A percentile compares a stretch with the other conserved stretches of the same genome.
Evolutionary conservation across 2,113 vertebrate species (phyloP).

Genomic region (Psettodes erumei): DNA sequence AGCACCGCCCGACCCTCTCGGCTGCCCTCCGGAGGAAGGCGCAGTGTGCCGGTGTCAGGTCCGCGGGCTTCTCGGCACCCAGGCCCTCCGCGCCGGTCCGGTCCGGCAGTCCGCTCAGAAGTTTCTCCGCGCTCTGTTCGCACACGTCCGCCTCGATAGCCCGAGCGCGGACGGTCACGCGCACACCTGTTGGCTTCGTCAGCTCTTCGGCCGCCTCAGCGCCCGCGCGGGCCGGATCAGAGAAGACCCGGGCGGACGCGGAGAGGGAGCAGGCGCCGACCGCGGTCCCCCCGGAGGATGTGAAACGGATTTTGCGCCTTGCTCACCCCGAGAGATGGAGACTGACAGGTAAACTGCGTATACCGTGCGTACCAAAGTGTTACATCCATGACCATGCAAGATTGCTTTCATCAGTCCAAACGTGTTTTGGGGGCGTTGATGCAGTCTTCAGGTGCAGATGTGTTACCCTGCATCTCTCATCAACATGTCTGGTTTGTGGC

Average conservation of each 20-base stretch:
- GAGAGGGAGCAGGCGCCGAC: conserved; percentile 8
- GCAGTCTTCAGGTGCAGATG: too few species aligned
- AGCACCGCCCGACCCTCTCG: conserved; percentile 37
- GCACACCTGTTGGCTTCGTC: conserved; percentile 66
- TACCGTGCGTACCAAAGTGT: too few species aligned
- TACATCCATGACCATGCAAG: too few species aligned
- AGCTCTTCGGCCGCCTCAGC: conserved; percentile 70
- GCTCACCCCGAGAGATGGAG: conserved; percentile 88
- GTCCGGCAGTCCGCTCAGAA: conserved; percentile 14
- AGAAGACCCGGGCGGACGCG: conserved; percentile 33
- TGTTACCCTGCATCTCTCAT: too few species aligned
- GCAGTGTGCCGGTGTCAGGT: conserved; percentile 9
- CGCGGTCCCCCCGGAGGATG: conserved; percentile 73
- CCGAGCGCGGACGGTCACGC: conserved; percentile 33
- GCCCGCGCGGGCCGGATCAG: conserved; percentile 42
- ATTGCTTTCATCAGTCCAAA: too few species aligned
- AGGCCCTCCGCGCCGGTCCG: conserved; percentile 5
- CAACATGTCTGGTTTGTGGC: too few species aligned
- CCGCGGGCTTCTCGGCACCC: neutral
- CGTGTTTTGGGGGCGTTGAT: too few species aligned
- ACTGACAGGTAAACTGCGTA: conserved; percentile 84
- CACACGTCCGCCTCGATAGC: neutral
- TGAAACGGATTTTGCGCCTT: conserved; percentile 83
- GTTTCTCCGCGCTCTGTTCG: neutral
- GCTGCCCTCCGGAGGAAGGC: conserved; percentile 41